These are phyloP conservation scores for Potamarius usumacintae DNA, from an alignment of 2,113 vertebrate species.

Conservation along the genomic window DNA sequence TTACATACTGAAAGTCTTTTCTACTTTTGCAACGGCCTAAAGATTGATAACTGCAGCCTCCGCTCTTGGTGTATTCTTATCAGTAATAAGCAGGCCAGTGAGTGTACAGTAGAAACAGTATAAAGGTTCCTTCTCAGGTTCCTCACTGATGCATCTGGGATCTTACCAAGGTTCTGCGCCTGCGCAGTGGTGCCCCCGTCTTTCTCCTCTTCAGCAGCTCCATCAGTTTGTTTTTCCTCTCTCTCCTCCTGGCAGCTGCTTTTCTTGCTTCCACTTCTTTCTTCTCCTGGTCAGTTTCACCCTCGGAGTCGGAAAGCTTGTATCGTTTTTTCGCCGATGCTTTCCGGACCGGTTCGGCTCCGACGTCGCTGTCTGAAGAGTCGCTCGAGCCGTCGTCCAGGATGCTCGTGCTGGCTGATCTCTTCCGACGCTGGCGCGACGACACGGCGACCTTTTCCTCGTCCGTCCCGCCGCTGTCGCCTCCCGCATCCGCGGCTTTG, in stretches of 20 bases:
- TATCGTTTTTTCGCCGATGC: slow-evolving; percentile 40
- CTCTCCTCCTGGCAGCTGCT: slow-evolving; percentile 43
- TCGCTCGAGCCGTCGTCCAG: slow-evolving; percentile 34
- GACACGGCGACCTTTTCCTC: slow-evolving; percentile 38
- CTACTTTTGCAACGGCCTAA: too few relatives aligned
- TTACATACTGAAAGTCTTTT: too few relatives aligned
- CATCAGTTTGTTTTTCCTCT: slow-evolving; percentile 47
- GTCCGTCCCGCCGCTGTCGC: slow-evolving; percentile 34
- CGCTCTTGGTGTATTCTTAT: too few relatives aligned
- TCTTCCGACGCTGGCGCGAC: slow-evolving; percentile 19
- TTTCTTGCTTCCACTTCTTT: slow-evolving; percentile 5
- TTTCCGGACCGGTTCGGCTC: slow-evolving; percentile 44
- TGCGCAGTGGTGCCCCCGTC: slow-evolving; percentile 23
- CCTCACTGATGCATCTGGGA: not conserved
- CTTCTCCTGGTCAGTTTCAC: slow-evolving; percentile 28
- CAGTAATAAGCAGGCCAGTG: not conserved
- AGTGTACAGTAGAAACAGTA: not conserved
- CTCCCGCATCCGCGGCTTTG: not conserved
- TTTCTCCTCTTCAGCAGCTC: slow-evolving; percentile 50
- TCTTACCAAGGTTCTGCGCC: slow-evolving; percentile 45
- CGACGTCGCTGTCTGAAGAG: slow-evolving; percentile 51
- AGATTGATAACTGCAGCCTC: too few relatives aligned
- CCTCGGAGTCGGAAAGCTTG: slow-evolving; percentile 48
- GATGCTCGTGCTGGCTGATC: slow-evolving; percentile 6
- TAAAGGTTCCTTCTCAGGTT: not conserved